Evolutionary conservation across 2,113 vertebrate species (phyloP), one percentile per base, ranked within the genome.

Genomic region (Daphoenositta chrysoptera): DNA sequence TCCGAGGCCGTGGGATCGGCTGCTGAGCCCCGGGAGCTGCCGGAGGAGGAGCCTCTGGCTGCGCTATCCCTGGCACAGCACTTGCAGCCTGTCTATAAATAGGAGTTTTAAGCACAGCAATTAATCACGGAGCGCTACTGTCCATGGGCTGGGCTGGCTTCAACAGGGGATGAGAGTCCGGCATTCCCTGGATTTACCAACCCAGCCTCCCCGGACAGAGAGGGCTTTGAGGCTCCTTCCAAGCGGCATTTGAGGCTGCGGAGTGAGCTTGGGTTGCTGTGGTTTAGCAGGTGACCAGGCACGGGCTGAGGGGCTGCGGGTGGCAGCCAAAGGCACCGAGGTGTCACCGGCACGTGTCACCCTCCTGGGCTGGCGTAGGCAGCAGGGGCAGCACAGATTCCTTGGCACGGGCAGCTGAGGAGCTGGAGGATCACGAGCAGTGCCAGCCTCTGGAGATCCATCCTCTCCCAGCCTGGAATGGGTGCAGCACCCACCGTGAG

Each of bases 21-120:
- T 53, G 79, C 86, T 9, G 81, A 83, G 83, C 35, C 60, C 28
- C 3, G 9, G 11, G n/a, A 70, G 73, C 87, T 85, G 87, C 61
- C 0, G 10, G 57, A 63, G 93, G 91, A 92, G 92, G 91, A 94
- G 91, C 40, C 48, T 48, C 8, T 26, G 6, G 58, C 40, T 60
- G 17, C 14, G 3, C 82, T 79, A 24, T 53, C 77, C 17, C 89
- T 87, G 89, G 77, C 91, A 87, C 87, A 5, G 65, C 1, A 45
- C 91, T 94, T 13, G 45, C 9, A 66, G 44, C 0, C 7, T 4
- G 65, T 45, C 95, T 96, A 95, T 89, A 95, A 95, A 96, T 84
- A 95, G 93, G 91, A 91, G 73, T 57, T 96, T 87, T 48, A 87
- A 87, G 91, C 87, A 69, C 75, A 30, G 89, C 87, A 76, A 91